A percentile compares a stretch with the other conserved stretches of the same genome.
These are phyloP conservation scores for Megaceryle maxima DNA, from an alignment of 2,113 vertebrate genomes.

Conservation along the genomic window DNA sequence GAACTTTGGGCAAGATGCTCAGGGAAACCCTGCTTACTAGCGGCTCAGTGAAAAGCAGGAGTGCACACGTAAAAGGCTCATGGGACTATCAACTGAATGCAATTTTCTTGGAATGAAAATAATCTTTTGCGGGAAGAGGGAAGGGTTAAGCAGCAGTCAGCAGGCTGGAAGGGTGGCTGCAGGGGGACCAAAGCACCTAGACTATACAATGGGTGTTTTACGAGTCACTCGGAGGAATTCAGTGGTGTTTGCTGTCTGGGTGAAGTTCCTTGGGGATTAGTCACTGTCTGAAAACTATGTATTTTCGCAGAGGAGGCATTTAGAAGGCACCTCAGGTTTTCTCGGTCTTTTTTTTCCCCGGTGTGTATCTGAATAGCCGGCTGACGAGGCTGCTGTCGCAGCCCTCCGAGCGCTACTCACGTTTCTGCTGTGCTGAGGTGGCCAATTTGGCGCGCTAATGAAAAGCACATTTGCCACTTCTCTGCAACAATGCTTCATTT, in stretches of 20 bases:
- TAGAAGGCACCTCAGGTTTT: neutral
- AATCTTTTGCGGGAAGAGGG: neutral
- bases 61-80: neutral
- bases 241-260: neutral
- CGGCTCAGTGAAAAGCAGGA: neutral
- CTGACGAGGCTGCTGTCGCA: accelerated
- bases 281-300: neutral
- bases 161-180: neutral
- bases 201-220: neutral
- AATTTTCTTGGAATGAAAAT: neutral
- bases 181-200: neutral
- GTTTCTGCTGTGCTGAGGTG: neutral
- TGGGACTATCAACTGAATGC: accelerated
- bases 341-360: accelerated
- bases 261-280: neutral
- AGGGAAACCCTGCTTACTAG: neutral
- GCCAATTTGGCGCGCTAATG: accelerated
- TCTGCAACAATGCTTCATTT: neutral
- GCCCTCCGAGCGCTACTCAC: accelerated
- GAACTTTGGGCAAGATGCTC: neutral
- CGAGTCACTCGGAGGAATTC: neutral
- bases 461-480: neutral
- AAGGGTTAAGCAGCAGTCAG: neutral
- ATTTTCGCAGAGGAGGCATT: neutral
- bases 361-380: accelerated